phyloP scores from a whole-genome alignment of 2,888 invertebrate genomes.

The Drosophila peninsularis region DNA sequence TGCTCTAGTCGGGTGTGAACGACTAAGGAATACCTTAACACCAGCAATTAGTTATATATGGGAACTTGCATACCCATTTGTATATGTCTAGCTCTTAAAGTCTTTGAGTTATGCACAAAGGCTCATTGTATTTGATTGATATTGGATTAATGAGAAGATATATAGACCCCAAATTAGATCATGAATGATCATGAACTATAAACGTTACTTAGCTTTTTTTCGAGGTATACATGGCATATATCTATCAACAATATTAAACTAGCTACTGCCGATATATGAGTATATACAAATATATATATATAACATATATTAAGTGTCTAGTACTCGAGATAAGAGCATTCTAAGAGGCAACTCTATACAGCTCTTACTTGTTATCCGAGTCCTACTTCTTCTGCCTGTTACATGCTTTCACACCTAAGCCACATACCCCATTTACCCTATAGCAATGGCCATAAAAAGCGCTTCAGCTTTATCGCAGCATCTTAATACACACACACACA shows the following conservation, averaged over 20 bases:
- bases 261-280: neutral
- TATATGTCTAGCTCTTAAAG: neutral
- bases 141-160: no score
- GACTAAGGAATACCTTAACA: neutral
- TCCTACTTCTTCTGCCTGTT: neutral
- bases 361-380: neutral
- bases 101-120: neutral
- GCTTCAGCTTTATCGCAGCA: conserved; percentile 46
- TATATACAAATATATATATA: neutral
- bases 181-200: no score
- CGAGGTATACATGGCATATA: neutral
- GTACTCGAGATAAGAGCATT: neutral
- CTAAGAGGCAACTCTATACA: neutral
- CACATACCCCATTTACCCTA: neutral
- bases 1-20: neutral
- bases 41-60: neutral
- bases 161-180: no score
- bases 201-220: neutral
- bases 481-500: conserved; percentile 39
- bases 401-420: neutral
- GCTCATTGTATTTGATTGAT: no score
- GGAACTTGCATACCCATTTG: no score
- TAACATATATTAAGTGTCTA: neutral
- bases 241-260: neutral
- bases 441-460: neutral